These are phyloP conservation scores for Lamproptera curius DNA, from an alignment of 2,888 invertebrate species.

Conservation along the genomic window DNA sequence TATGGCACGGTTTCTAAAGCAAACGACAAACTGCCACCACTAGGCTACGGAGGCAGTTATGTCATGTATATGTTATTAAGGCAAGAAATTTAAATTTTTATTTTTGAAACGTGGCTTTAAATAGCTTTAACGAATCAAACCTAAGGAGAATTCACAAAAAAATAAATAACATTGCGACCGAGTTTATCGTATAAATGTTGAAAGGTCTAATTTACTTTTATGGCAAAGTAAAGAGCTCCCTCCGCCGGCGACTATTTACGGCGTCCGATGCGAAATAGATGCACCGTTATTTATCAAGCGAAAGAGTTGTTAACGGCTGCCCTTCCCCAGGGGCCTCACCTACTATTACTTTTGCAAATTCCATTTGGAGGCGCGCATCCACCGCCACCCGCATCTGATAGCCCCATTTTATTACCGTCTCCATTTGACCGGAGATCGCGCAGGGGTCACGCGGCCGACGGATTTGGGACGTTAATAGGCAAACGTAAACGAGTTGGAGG, in stretches of 20 bases:
- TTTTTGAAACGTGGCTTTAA: too few relatives aligned
- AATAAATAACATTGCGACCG: too few relatives aligned
- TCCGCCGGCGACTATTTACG: background rate
- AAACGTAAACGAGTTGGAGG: too few relatives aligned
- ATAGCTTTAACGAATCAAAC: too few relatives aligned
- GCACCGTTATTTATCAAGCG: conserved; percentile 14
- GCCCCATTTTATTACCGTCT: conserved; percentile 7
- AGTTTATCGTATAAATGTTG: too few relatives aligned
- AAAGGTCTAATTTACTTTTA: conserved; percentile 11
- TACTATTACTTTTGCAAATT: conserved; percentile 17
- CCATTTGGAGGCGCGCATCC: conserved; percentile 17
- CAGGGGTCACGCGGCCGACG: conserved; percentile 3
- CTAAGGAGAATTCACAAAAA: too few relatives aligned
- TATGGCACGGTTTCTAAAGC: too few relatives aligned
- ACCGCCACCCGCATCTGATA: conserved; percentile 8
- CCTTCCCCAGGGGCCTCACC: background rate
- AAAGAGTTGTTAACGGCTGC: conserved; percentile 7
- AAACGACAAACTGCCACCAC: too few relatives aligned
- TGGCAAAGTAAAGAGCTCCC: conserved; percentile 3
- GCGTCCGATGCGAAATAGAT: background rate
- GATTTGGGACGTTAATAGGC: background rate
- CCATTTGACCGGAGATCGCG: background rate
- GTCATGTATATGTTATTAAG: too few relatives aligned
- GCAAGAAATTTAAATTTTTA: too few relatives aligned
- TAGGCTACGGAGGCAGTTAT: too few relatives aligned